Evolutionary conservation across 2,113 vertebrate genomes (phyloP), one percentile per base, ranked within the genome.

Genomic region (Climacteris rufus): DNA sequence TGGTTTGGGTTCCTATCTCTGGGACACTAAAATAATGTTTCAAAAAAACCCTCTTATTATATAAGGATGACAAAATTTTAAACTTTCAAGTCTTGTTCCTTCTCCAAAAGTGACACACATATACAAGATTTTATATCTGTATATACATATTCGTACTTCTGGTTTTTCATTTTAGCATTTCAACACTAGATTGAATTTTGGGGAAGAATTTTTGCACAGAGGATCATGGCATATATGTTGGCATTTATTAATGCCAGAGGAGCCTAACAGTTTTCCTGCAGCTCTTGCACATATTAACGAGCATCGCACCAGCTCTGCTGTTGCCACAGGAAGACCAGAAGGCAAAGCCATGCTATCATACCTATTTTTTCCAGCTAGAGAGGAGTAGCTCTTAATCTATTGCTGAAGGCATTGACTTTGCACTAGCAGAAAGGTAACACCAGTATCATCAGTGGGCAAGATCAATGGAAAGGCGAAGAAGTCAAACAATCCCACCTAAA

Each of bases 261-360:
- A 52, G 42, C 17, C 66, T 54, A 47, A 42, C 12, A 57, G 31
- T 28, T n/a, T 68, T n/a, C 14, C 47, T 54, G 33, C 69, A 94
- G 65, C 56, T 64, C 59, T 65, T 5, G 6, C 7, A 4, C 19
- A 12, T 10, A 7, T 15, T 14, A 60, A 40, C 0, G 0, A 39
- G 31, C 3, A 66, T 59, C 35, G 37, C 11, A 45, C 31, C 28
- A 40, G 35, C 42, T 61, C 28, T 53, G 30, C 28, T 23, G 28
- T 2, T 27, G 45, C 40, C 65, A 71, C 39, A 50, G 72, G 21
- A 85, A 53, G 42, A 66, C 19, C 60, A 63, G 39, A 60, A 75
- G 69, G 56, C 39, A 84, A 60, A 87, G 22, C 28, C 2, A 2
- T 19, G 11, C 44, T 27, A 9, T 17, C 63, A 57, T 9, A 68